Base-by-base conservation (phyloP, 2,113 vertebrate genomes). In the Anthoscopus minutus region DNA sequence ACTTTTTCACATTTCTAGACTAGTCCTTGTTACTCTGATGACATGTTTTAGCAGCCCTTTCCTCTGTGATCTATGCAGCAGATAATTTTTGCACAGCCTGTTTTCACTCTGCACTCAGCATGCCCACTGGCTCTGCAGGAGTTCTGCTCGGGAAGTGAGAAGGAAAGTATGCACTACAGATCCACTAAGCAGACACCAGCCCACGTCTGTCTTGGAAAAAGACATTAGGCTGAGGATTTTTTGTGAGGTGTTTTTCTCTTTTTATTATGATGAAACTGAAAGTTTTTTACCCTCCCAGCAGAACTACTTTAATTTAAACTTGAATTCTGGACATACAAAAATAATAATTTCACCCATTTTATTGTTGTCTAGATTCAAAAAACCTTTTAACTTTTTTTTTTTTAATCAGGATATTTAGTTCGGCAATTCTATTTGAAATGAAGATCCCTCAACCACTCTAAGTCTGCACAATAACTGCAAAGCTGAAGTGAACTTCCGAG, bases 21-120 rank as follows among this genome's bases (percentile, higher is more conserved):
- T 19, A 84, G 88, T 42, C 33, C 53, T 56, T 50, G 70, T 80
- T 76, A 11, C 60, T 30, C 64, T 24, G 56, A 37, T 37, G 51
- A 31, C 65, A 86, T 10, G 60, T 81, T 86, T 54, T 64, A 94
- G 91, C 88, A 90, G 83, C 40, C 35, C 53, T 60, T 71, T 88
- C 73, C 69, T 47, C 79, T 82, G 86, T 89, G 92, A 86, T 91
- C 92, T 71, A 6, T 37, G 82, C 56, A 71, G 73, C 84, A 95
- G 92, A 91, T 78, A 30, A 84, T 62, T 93, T 81, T 40, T 89
- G 81, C 85, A 69, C 47, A 71, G 94, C 51, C 88, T 95, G 86
- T 81, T 97, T 93, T 94, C 83, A 88, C 76, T 92, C 86, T 90
- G 73, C 1, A 31, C 94, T 89, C 94, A 92, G 94, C 94, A 86